Conservation (phyloP, 2,797 vertebrate species). For the Amblyraja radiata region DNA sequence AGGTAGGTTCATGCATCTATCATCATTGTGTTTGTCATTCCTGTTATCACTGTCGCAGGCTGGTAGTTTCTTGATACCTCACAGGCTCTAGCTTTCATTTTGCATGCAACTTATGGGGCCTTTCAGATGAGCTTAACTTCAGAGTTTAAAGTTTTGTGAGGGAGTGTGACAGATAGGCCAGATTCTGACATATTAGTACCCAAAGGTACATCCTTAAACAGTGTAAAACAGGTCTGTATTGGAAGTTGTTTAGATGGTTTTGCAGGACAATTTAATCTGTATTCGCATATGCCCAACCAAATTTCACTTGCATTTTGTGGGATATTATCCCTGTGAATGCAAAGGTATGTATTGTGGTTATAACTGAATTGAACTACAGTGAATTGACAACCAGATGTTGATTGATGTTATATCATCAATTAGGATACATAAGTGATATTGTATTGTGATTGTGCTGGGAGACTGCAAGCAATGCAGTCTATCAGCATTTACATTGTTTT, state of each 20-base stretch:
- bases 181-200: background rate
- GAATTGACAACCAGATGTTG: background rate
- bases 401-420: background rate
- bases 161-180: background rate
- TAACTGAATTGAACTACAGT: background rate
- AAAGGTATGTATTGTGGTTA: background rate
- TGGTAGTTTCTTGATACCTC: background rate
- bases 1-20: background rate
- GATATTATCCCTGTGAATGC: background rate
- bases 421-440: background rate
- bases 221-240: background rate
- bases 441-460: background rate
- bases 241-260: background rate
- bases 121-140: background rate
- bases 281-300: background rate
- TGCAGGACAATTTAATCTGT: background rate
- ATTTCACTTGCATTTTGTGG: background rate
- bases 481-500: background rate
- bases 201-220: background rate
- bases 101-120: background rate
- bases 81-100: background rate
- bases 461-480: background rate
- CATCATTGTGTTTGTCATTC: background rate
- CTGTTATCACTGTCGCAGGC: background rate
- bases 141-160: background rate